A percentile compares a stretch with the other conserved stretches of the same genome.
These are phyloP conservation scores for Torymus auratus DNA, from an alignment of 2,888 invertebrate genomes.

Conservation along the genomic window DNA sequence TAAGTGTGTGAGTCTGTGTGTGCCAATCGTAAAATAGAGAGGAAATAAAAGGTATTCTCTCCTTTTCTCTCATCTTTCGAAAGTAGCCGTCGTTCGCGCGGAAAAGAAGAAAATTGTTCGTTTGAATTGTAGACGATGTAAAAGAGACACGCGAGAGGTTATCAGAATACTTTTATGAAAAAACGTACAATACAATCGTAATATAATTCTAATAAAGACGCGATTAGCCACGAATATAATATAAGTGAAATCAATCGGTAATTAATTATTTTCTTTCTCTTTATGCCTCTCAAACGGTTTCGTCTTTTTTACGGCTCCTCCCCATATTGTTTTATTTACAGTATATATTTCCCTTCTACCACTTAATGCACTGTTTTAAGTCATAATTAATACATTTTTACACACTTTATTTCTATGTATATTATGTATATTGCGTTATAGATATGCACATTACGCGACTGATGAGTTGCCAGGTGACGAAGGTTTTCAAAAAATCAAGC, in stretches of 20 bases:
- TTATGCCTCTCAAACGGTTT: background rate
- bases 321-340: slow-evolving; percentile 28
- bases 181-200: no score
- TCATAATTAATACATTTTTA: slow-evolving; percentile 18
- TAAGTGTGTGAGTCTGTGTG: no score
- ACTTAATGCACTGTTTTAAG: slow-evolving; percentile 9
- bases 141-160: no score
- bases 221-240: background rate
- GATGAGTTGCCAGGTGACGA: no score
- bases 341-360: background rate
- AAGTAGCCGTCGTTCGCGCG: no score
- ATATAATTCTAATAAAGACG: slow-evolving; percentile 26
- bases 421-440: slow-evolving; percentile 28
- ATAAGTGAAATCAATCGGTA: background rate
- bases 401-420: slow-evolving; percentile 42
- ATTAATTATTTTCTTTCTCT: background rate
- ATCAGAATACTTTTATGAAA: no score
- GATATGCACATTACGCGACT: slow-evolving; percentile 35
- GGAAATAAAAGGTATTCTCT: no score
- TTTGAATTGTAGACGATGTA: no score
- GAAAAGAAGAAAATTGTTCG: no score
- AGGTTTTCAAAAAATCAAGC: no score
- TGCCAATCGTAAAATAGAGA: no score
- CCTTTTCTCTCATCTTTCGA: no score
- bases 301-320: background rate